Conservation (phyloP, 2,888 invertebrate genomes). For the Unio delphinus region DNA sequence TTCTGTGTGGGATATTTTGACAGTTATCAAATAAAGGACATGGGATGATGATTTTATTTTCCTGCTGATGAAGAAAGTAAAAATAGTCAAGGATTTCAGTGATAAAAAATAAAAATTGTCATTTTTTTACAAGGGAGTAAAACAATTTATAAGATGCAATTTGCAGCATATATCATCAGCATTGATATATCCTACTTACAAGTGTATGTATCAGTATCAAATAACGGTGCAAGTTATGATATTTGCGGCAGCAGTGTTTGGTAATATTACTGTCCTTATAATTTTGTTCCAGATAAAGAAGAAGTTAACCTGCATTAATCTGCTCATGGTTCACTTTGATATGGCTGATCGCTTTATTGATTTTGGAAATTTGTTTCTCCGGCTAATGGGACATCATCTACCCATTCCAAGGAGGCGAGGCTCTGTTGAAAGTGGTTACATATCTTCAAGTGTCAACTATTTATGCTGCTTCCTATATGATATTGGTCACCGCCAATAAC, state of each 20-base stretch:
- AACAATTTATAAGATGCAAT: too few relatives aligned
- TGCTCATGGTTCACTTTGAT: conserved; percentile 81
- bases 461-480: conserved; percentile 67
- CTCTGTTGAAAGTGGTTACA: conserved; percentile 74
- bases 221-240: conserved; percentile 55
- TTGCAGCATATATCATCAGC: too few relatives aligned
- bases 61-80: too few relatives aligned
- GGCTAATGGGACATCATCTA: conserved; percentile 62
- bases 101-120: too few relatives aligned
- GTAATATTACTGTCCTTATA: conserved; percentile 59
- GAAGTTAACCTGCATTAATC: conserved; percentile 79
- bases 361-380: conserved; percentile 79
- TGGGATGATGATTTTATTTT: too few relatives aligned
- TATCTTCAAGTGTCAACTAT: conserved; percentile 75
- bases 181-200: too few relatives aligned
- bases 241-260: conserved; percentile 56
- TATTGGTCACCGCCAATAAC: conserved; percentile 71
- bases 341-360: conserved; percentile 81
- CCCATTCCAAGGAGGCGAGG: conserved; percentile 59
- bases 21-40: too few relatives aligned
- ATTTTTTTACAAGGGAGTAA: too few relatives aligned
- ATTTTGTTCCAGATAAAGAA: conserved; percentile 60
- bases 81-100: too few relatives aligned
- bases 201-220: conserved; percentile 63
- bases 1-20: too few relatives aligned